Evolutionary conservation across 2,113 vertebrate genomes (phyloP).

Genomic region (Smithornis capensis): DNA sequence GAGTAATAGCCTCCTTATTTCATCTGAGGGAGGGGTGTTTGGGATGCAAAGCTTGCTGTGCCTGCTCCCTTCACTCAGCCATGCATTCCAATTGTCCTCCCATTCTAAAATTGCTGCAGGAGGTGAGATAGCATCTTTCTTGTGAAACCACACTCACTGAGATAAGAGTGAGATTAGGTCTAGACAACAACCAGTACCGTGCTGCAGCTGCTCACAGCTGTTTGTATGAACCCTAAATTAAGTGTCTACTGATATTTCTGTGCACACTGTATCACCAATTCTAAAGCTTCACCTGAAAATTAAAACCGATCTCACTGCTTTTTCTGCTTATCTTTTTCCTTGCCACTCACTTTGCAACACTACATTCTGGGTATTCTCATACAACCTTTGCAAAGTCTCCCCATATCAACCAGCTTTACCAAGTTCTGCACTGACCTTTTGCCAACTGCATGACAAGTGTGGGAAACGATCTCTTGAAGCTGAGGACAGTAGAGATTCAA

Average conservation of each 20-base stretch:
- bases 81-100: background rate
- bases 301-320: background rate
- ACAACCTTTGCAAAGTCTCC: background rate
- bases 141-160: background rate
- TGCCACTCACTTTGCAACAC: background rate
- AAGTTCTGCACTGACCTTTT: background rate
- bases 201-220: background rate
- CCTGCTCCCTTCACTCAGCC: background rate
- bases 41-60: background rate
- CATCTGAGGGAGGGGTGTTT: background rate
- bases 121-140: background rate
- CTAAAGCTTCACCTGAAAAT: background rate
- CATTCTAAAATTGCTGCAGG: background rate
- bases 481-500: conserved; percentile 19
- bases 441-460: background rate
- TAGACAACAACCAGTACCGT: background rate
- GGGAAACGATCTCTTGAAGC: background rate
- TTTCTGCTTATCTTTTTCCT: background rate
- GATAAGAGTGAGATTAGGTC: background rate
- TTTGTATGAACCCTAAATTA: background rate
- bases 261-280: background rate
- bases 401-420: background rate
- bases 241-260: background rate
- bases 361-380: background rate
- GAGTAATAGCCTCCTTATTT: background rate